These are phyloP conservation scores for Nothoprocta pentlandii DNA, from an alignment of 2,113 vertebrate species.

Conservation along the genomic window DNA sequence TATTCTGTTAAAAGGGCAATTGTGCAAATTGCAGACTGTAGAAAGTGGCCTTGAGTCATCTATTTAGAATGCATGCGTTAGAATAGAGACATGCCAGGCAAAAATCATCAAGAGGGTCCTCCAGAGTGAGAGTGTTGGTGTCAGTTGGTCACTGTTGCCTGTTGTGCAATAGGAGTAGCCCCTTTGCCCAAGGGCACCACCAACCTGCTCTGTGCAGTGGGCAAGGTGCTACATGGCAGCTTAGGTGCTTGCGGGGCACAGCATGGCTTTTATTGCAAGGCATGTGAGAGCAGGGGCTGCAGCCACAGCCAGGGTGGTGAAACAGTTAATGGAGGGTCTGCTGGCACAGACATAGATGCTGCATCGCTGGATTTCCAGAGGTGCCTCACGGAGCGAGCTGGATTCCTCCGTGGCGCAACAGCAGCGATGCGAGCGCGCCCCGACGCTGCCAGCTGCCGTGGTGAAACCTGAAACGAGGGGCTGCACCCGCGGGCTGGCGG, in stretches of 20 bases:
- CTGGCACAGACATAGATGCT: background rate
- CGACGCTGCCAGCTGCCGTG: slow-evolving; percentile 39
- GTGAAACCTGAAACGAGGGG: slow-evolving; percentile 59
- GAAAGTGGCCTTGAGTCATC: too few relatives aligned
- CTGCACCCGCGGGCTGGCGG: slow-evolving; percentile 17
- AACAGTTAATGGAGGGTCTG: rapidly evolving
- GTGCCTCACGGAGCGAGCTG: background rate
- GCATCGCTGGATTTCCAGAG: background rate
- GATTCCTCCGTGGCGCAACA: background rate
- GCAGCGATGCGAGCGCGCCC: background rate
- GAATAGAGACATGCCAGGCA: rapidly evolving
- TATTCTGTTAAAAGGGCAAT: background rate
- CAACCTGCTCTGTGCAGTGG: rapidly evolving
- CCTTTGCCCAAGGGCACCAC: background rate
- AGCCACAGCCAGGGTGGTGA: background rate
- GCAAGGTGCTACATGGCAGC: background rate
- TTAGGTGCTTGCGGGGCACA: rapidly evolving
- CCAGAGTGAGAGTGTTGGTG: background rate
- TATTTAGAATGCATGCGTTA: rapidly evolving
- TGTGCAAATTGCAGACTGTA: rapidly evolving
- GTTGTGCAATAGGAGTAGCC: background rate
- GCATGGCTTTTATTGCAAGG: rapidly evolving
- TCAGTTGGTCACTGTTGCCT: background rate
- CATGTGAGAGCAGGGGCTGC: rapidly evolving
- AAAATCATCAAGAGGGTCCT: background rate